Percentiles rank a stretch among this genome's conserved stretches.
phyloP scores from a whole-genome alignment of 2,888 invertebrate species.

The Amphimallon solstitiale region DNA sequence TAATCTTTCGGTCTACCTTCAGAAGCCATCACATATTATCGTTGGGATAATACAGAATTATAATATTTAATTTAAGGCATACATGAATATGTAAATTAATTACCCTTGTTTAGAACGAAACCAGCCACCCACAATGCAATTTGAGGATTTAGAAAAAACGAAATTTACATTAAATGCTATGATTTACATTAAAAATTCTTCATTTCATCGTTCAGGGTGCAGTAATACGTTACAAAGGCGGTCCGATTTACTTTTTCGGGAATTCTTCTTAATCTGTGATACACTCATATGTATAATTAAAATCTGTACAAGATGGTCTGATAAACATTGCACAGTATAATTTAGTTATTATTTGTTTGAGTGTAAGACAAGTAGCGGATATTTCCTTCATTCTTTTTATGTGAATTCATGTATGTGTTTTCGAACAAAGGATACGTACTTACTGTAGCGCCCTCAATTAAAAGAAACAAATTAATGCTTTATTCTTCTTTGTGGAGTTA shows the following conservation, averaged over 20 bases:
- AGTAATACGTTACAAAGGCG: slow-evolving; percentile 4
- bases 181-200: slow-evolving; percentile 8
- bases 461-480: background rate
- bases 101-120: background rate
- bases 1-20: background rate
- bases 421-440: background rate
- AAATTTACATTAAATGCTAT: slow-evolving; percentile 11
- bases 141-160: background rate
- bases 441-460: background rate
- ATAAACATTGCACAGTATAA: slow-evolving; percentile 26
- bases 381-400: background rate
- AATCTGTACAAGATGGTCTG: slow-evolving; percentile 21
- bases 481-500: background rate
- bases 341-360: slow-evolving; percentile 32
- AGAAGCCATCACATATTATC: background rate
- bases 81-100: slow-evolving; percentile 19
- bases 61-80: background rate
- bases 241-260: background rate
- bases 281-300: slow-evolving; percentile 26
- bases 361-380: slow-evolving; percentile 21
- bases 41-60: background rate
- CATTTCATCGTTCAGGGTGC: background rate
- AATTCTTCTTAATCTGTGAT: slow-evolving; percentile 12
- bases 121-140: background rate
- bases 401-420: background rate